phyloP scores from a whole-genome alignment of 2,888 invertebrate genomes.

The Anoncus sp. region DNA sequence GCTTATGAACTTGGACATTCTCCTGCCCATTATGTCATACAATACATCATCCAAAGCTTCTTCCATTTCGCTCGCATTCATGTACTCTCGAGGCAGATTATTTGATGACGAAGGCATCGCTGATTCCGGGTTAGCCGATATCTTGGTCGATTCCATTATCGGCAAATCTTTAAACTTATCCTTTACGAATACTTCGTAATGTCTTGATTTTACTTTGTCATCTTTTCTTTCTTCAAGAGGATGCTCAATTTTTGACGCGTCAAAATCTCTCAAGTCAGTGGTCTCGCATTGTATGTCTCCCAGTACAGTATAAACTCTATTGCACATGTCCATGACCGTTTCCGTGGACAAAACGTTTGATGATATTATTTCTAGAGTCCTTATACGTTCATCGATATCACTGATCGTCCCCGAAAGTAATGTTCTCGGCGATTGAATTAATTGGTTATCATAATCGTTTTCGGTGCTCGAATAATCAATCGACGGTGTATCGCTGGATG shows the following conservation, averaged over 20 bases:
- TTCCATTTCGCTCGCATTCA: too few species aligned
- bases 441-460: too few species aligned
- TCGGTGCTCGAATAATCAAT: too few species aligned
- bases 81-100: too few species aligned
- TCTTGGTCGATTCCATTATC: too few species aligned
- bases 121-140: too few species aligned
- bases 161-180: neutral
- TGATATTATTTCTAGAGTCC: neutral
- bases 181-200: neutral
- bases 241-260: too few species aligned
- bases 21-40: too few species aligned
- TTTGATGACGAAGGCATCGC: too few species aligned
- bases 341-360: slow-evolving; percentile 1
- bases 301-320: slow-evolving; percentile 23
- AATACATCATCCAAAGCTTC: too few species aligned
- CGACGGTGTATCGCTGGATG: too few species aligned
- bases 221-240: neutral
- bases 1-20: too few species aligned
- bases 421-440: neutral
- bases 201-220: neutral
- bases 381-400: neutral
- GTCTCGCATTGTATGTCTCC: slow-evolving; percentile 1
- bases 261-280: neutral
- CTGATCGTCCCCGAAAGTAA: neutral
- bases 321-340: slow-evolving; percentile 34